Percentiles rank a stretch among this genome's conserved stretches.
phyloP scores from a whole-genome alignment of 2,797 vertebrate genomes.

The Lepilemur septentrionalis region DNA sequence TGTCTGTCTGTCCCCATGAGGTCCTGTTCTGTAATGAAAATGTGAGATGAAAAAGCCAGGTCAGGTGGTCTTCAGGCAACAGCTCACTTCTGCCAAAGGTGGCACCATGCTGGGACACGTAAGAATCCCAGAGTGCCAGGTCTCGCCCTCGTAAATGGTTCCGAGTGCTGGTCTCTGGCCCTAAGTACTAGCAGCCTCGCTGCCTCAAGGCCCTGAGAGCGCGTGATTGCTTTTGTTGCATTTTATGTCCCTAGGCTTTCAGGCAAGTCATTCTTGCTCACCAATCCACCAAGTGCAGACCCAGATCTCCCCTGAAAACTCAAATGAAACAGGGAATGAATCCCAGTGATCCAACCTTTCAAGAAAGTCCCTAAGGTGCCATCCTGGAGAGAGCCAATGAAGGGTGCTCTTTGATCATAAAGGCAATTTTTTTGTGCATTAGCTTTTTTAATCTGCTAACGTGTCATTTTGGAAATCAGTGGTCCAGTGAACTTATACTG shows the following conservation, averaged over 20 bases:
- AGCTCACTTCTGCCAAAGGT: neutral
- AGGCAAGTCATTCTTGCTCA: neutral
- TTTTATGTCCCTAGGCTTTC: neutral
- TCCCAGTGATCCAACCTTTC: neutral
- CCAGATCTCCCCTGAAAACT: neutral
- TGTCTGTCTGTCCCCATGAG: neutral
- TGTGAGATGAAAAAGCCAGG: neutral
- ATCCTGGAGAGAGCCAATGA: neutral
- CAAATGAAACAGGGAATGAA: neutral
- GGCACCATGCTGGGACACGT: neutral
- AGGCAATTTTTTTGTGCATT: neutral
- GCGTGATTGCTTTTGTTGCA: neutral
- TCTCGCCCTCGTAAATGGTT: neutral
- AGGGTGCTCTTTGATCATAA: neutral
- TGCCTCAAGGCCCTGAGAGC: neutral
- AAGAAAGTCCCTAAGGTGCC: neutral
- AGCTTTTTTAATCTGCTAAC: neutral
- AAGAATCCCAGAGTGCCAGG: neutral
- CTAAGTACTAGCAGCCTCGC: neutral
- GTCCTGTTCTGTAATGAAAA: neutral
- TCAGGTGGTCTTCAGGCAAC: neutral
- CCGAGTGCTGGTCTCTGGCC: neutral
- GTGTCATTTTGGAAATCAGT: neutral
- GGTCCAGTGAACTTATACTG: neutral
- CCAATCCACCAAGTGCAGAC: neutral